phyloP scores from a whole-genome alignment of 2,113 vertebrate genomes.

The Tachysurus vachellii region DNA sequence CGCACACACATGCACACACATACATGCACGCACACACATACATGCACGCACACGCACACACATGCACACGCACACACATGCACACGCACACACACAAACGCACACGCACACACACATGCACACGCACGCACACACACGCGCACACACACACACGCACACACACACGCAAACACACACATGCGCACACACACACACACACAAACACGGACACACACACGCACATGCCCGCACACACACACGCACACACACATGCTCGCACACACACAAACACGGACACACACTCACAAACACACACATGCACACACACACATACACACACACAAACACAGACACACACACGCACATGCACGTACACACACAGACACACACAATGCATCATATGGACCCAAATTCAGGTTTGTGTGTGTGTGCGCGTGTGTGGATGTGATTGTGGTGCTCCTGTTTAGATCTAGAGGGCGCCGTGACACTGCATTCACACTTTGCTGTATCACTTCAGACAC shows the following conservation, averaged over 20 bases:
- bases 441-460: conserved; percentile 60
- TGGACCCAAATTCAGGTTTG: background rate
- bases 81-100: too few species aligned
- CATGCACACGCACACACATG: background rate
- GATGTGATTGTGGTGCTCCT: conserved; percentile 48
- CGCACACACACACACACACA: background rate
- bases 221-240: too few species aligned
- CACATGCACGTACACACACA: background rate
- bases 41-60: background rate
- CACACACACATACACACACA: background rate
- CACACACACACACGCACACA: background rate
- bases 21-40: too few species aligned
- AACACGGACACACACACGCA: too few species aligned
- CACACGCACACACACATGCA: too few species aligned
- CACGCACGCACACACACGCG: too few species aligned
- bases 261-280: background rate
- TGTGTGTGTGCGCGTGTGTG: background rate
- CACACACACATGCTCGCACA: background rate
- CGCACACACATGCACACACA: background rate
- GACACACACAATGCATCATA: background rate
- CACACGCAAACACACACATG: background rate
- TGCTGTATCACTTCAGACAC: background rate
- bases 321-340: background rate
- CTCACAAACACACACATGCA: background rate
- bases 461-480: conserved; percentile 25